Base-by-base conservation (phyloP, 2,888 invertebrate species). In the Steinernema scapterisci region DNA sequence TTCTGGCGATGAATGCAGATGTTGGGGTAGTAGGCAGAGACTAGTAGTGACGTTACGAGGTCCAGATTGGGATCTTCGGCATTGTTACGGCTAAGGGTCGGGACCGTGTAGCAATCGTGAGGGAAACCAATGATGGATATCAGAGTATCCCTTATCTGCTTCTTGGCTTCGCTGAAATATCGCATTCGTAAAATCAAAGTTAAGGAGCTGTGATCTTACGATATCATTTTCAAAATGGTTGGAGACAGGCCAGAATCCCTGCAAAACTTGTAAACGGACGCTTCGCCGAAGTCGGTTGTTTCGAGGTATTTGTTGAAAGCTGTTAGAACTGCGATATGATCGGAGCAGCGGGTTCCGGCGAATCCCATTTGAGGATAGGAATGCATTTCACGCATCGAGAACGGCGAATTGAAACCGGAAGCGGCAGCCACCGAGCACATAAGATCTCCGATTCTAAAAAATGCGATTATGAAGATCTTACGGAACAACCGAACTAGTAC, bases 351-450 rank as follows among this genome's bases (percentile, higher is more conserved):
- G 73, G 92, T 92, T 0, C 96, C 97, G 1, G 94, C 93, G 79
- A 97, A 91, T 38, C 92, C 92, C 76, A 93, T 92, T 88, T 97
- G 97, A 81, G 93, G 93, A 82, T 92, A 91, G 6, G 93, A 91
- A 72, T 89, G 88, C 81, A 90, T 89, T 6, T 87, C 84, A 6
- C 92, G 92, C 79, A 85, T 83, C 0, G 93, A 91, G 88, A 96
- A 97, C 3, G 97, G 94, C 89, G 97, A 95, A 0, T 95, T 95
- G 89, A 95, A 95, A 0, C 95, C 95, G 48, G 95, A 94, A 6
- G 94, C 93, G 16, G 97, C 95, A 0, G 97, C 95, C 91, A 97
- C 94, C 0, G 94, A 94, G 11, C 94, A 93, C 71, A 96, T 90
- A 0, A 96, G 93, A 88, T 96, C 96, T 0, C 95, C 95, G 78